Base-by-base conservation (phyloP, 1,140 invertebrate genomes). In the Drosophila tristis region DNA sequence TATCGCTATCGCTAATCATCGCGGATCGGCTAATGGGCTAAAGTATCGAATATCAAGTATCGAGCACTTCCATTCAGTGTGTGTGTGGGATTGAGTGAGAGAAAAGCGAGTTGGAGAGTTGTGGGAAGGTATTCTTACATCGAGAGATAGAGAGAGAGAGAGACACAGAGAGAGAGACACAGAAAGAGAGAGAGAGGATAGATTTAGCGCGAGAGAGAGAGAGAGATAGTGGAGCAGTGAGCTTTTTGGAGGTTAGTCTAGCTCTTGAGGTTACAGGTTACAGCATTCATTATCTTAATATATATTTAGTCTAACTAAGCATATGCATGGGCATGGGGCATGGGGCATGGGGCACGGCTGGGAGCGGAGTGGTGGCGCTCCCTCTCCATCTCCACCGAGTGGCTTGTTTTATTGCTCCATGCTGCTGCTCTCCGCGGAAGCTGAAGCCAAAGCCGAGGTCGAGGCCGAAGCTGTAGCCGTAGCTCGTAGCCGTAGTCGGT, bases 271-370 rank as follows among this genome's bases (percentile, higher is more conserved):
- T 39, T 68, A 70, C 45, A 70, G 65, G 55, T 71, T 60, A 60
- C 54, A 72, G 68, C 57, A 61, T 49, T 61, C 59, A 60, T 60
- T 11, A 13, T 39, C 67, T 78, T 72, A 70, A 51, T 47, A 20
- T 26, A 49, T 25, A 53, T 75, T 45, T 75, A 66, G 70, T 78
- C 80, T 82, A 85, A 68, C 80, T 84, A 84, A 84, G 80, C 80
- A 71, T 75, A 82, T 62, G 80, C 80, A 74, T 67, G 66, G 66
- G 63, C 66, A n/a, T 16, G 16, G 16, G 16, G 16, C 16, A 16
- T 16, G 16, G 16, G 16, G 16, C 16, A 16, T 16, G 16, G 66
- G 66, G 63, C 66, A 51, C 57, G 66, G 26, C 66, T 50, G 51
- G 44, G 53, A 44, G 31, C 43, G 25, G 54, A 48, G 49, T 66